Conservation (phyloP, 2,888 invertebrate genomes). For the Masnerella sp. region DNA sequence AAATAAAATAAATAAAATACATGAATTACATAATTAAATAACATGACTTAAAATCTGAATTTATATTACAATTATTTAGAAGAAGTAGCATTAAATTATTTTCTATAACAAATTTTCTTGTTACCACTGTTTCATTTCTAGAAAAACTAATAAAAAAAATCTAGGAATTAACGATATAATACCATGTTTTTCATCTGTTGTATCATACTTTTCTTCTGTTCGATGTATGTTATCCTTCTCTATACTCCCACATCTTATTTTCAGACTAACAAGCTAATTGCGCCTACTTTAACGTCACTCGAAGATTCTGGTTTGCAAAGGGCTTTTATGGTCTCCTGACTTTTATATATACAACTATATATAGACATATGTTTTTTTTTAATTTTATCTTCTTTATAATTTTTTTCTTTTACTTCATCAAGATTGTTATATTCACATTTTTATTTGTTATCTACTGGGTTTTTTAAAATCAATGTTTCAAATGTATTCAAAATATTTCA, state of each 20-base stretch:
- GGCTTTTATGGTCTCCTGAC: slow-evolving; percentile 18
- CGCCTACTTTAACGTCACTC: slow-evolving; percentile 42
- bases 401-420: background rate
- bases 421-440: no score
- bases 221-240: slow-evolving; percentile 24
- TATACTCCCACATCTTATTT: slow-evolving; percentile 41
- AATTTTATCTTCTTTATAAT: background rate
- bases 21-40: no score
- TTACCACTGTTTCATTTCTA: no score
- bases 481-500: no score
- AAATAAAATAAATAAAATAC: no score
- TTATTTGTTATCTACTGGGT: no score
- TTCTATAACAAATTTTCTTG: no score
- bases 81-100: no score
- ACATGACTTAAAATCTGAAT: no score
- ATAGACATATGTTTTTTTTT: slow-evolving; percentile 8
- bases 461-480: no score
- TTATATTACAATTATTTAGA: no score
- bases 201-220: slow-evolving; percentile 28
- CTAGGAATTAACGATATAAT: slow-evolving; percentile 15
- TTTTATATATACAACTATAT: slow-evolving; percentile 8
- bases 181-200: slow-evolving; percentile 12
- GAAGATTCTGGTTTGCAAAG: slow-evolving; percentile 30
- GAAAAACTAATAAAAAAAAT: no score
- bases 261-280: slow-evolving; percentile 45